Percentiles rank a stretch among this genome's conserved stretches.
Evolutionary conservation across 2,113 vertebrate species (phyloP).

Genomic region (Cynoglossus semilaevis): DNA sequence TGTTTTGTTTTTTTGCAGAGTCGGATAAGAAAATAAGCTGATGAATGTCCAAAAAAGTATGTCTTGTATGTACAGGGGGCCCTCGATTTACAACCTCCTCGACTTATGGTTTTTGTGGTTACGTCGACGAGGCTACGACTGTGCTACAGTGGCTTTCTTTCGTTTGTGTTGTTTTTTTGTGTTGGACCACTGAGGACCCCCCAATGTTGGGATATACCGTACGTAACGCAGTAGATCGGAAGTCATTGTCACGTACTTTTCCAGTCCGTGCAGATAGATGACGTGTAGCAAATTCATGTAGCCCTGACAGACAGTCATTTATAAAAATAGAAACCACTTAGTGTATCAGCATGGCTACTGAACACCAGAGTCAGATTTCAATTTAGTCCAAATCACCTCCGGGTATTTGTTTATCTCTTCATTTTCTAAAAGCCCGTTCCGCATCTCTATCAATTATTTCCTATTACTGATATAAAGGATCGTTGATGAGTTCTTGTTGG

Average conservation of each 20-base stretch:
- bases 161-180: neutral
- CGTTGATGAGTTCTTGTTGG: neutral
- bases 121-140: too few species aligned
- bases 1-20: too few species aligned
- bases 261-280: neutral
- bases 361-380: conserved; percentile 36
- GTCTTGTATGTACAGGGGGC: too few species aligned
- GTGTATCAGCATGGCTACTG: conserved; percentile 34
- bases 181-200: neutral
- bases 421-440: conserved; percentile 27
- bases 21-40: too few species aligned
- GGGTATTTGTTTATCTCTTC: conserved; percentile 39
- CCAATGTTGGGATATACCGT: too few species aligned
- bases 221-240: too few species aligned
- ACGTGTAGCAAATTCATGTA: conserved; percentile 3
- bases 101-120: too few species aligned
- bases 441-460: conserved; percentile 12
- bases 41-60: too few species aligned
- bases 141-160: neutral
- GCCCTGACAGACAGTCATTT: conserved; percentile 20
- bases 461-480: conserved; percentile 12
- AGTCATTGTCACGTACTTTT: too few species aligned
- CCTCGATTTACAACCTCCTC: too few species aligned
- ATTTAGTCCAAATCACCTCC: conserved; percentile 25
- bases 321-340: conserved; percentile 31